phyloP scores from a whole-genome alignment of 2,113 vertebrate genomes.

The Macaca nemestrina region DNA sequence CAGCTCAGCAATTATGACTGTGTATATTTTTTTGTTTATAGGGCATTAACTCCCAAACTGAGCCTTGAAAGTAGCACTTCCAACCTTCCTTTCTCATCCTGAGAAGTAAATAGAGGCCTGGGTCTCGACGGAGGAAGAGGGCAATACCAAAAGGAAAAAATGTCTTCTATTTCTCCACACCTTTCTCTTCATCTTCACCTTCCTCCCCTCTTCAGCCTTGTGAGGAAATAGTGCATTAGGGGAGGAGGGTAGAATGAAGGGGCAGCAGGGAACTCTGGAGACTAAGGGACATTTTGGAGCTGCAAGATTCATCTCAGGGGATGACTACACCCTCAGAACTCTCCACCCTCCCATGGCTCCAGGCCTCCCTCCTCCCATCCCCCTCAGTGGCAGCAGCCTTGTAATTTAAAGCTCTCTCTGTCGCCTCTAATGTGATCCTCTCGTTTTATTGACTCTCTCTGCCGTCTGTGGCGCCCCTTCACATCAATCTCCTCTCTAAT shows the following conservation, averaged over 20 bases:
- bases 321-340: slow-evolving; percentile 48
- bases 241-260: neutral
- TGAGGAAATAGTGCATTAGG: neutral
- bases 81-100: neutral
- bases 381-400: slow-evolving; percentile 76
- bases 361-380: slow-evolving; percentile 69
- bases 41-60: neutral
- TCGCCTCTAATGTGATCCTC: slow-evolving; percentile 82
- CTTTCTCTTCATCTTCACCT: neutral
- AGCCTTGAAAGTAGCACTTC: neutral
- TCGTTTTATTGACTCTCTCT: slow-evolving; percentile 82
- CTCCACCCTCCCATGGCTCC: slow-evolving; percentile 62
- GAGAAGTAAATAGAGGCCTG: neutral
- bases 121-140: neutral
- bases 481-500: slow-evolving; percentile 82
- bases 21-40: neutral
- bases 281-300: slow-evolving; percentile 23
- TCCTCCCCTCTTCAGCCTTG: neutral
- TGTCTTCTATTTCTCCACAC: neutral
- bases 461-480: slow-evolving; percentile 76
- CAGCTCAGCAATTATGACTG: neutral
- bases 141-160: neutral
- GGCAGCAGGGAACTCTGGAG: neutral
- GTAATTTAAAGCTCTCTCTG: slow-evolving; percentile 83
- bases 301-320: slow-evolving; percentile 19